Evolutionary conservation across 2,888 invertebrate genomes (phyloP), one percentile per base, ranked within the genome.

Genomic region (Andrena haemorrhoa): DNA sequence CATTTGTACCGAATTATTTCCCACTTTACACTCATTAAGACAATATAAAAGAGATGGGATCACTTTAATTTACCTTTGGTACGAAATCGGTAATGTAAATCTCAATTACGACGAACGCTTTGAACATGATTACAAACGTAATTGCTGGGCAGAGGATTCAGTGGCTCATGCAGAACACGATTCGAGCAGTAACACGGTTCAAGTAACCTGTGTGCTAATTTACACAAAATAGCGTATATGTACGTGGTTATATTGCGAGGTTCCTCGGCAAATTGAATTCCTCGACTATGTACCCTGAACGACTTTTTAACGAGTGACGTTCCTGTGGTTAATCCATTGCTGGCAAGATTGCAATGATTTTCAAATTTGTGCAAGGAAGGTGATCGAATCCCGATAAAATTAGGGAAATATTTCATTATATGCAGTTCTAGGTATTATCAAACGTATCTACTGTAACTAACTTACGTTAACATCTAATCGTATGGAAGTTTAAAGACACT

Each of bases 161-260:
- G 26, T 56, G 65, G 56, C 16, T 63, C 65, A 35, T 60, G 49
- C n/a, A 51, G 56, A 51, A 60, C 61, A 35, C 33, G 71, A 77
- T 77, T 75, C 49, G 53, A 71, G 58, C 61, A 61, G 23, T 20
- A 70, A 47, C 41, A 51, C 47, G 70, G 49, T 68, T 75, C 75
- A 56, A 66, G 70, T 56, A 77, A 70, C 56, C 64, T 35, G 65
- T n/a, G 63, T 41, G 33, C 63, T 75, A 75, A 78, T 85, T 86
- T 76, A 58, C 60, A 77, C 74, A 69, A 75, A 82, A 85, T 49
- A 68, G 61, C 66, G 49, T 63, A 26, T 47, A 63, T n/a, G 31
- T 10, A 29, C 20, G 64, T 56, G 7, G 41, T 16, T 41, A 16
- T n/a, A 29, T 49, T 23, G 69, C 69, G 47, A 66, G 31, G 49